Percentiles rank a stretch among this genome's conserved stretches.
Conservation (phyloP, 53 echinoderm and acorn worm species). For the Pentamera pediparva region DNA sequence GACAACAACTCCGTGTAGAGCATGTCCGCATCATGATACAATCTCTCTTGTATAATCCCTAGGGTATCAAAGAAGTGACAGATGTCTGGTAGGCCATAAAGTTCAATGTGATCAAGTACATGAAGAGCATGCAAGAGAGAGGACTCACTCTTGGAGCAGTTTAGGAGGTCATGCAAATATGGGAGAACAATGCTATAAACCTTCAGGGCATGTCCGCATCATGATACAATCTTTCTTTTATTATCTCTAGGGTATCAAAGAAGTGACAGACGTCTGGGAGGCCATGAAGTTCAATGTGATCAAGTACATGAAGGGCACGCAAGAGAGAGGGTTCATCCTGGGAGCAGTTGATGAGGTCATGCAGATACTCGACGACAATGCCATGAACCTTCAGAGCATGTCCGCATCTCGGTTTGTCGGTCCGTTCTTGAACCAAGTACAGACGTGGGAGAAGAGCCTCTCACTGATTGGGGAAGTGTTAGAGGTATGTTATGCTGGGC, state of each 20-base stretch:
- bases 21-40: conserved; percentile 94
- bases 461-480: conserved; percentile 94
- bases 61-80: conserved; percentile 99
- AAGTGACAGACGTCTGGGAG: conserved; percentile 96
- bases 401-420: conserved; percentile 97
- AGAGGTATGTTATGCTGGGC: conserved; percentile 54
- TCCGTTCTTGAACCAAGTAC: conserved; percentile 87
- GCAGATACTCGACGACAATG: conserved; percentile 96
- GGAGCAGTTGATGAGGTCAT: conserved; percentile 96
- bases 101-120: conserved; percentile 90
- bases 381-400: conserved; percentile 99
- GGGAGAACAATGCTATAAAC: conserved; percentile 98
- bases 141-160: conserved; percentile 92
- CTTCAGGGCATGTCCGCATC: conserved; percentile 99
- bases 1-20: conserved; percentile 98
- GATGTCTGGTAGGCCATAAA: conserved; percentile 98
- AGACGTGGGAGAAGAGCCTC: conserved; percentile 98
- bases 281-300: conserved; percentile 92
- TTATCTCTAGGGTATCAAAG: conserved; percentile 99
- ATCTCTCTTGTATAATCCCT: too few species aligned
- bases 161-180: conserved; percentile 93
- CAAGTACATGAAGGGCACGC: conserved; percentile 99
- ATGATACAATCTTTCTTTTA: too few species aligned
- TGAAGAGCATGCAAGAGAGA: conserved; percentile 98
- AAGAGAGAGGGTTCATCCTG: conserved; percentile 92